Evolutionary conservation across 1,140 invertebrate genomes (phyloP).

Genomic region (Nymphalis io): DNA sequence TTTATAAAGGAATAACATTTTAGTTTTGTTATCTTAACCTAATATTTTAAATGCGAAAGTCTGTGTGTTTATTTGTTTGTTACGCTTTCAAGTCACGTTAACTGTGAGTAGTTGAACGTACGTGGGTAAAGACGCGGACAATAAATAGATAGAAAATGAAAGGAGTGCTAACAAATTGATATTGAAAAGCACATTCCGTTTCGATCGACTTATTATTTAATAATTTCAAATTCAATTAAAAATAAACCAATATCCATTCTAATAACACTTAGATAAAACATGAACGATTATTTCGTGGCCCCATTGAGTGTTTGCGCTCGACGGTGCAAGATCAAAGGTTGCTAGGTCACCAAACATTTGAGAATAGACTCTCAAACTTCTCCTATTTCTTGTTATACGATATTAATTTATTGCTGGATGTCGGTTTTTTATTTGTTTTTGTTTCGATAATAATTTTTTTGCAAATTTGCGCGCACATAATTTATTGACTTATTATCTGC

Average conservation of each 20-base stretch:
- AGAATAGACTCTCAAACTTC: conserved; percentile 60
- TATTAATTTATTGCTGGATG: conserved; percentile 64
- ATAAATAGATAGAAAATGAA: too few species aligned
- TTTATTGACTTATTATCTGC: too few species aligned
- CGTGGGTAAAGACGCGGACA: too few species aligned
- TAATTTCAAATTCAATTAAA: background rate
- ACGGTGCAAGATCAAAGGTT: conserved; percentile 68
- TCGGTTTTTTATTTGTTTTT: conserved; percentile 33
- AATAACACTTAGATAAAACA: background rate
- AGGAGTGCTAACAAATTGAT: too few species aligned
- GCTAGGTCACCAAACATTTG: conserved; percentile 67
- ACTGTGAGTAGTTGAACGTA: too few species aligned
- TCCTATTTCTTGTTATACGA: conserved; percentile 55
- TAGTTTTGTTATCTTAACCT: too few species aligned
- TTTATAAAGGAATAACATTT: too few species aligned
- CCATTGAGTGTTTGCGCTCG: conserved; percentile 35
- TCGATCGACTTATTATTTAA: too few species aligned
- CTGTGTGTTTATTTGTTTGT: too few species aligned
- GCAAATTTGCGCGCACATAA: background rate
- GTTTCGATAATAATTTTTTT: conserved; percentile 22
- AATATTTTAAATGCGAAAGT: too few species aligned
- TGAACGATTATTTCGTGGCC: conserved; percentile 42
- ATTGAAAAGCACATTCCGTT: too few species aligned
- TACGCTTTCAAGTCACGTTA: too few species aligned
- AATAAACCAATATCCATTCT: background rate